Evolutionary conservation across 2,888 invertebrate genomes (phyloP).

Genomic region (Andricus quercusramuli): DNA sequence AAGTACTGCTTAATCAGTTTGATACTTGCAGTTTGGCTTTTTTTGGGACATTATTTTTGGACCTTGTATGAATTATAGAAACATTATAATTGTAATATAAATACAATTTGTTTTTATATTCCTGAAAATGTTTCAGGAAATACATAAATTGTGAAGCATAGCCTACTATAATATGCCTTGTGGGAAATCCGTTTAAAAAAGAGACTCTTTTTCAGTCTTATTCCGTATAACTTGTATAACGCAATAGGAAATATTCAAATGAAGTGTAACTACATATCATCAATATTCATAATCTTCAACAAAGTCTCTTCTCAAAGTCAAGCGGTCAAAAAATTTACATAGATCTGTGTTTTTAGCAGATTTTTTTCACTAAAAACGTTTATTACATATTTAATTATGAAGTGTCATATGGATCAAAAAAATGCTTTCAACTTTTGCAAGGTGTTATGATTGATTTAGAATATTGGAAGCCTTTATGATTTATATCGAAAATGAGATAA

Average conservation of each 20-base stretch:
- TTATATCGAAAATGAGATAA: not conserved
- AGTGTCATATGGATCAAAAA: not conserved
- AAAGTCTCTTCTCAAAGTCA: conserved; percentile 6
- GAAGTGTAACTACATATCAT: not conserved
- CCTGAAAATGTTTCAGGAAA: not conserved
- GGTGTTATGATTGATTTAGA: not conserved
- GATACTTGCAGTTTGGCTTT: too few relatives aligned
- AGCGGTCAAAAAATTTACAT: conserved; percentile 9
- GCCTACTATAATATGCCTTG: not conserved
- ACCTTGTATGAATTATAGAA: too few relatives aligned
- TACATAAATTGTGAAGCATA: not conserved
- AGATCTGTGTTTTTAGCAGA: not conserved
- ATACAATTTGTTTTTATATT: too few relatives aligned
- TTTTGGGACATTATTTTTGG: too few relatives aligned
- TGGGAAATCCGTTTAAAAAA: not conserved
- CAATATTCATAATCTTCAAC: conserved; percentile 10
- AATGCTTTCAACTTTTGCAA: not conserved
- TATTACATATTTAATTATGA: not conserved
- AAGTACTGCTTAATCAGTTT: too few relatives aligned
- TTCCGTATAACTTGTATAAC: conserved; percentile 6
- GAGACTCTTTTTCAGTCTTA: not conserved
- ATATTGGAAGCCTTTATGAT: not conserved
- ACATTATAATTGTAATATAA: too few relatives aligned
- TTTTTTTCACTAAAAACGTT: not conserved
- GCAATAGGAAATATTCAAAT: conserved; percentile 3